phyloP scores from a whole-genome alignment of 2,888 invertebrate genomes.

The Caenorhabditis becei region DNA sequence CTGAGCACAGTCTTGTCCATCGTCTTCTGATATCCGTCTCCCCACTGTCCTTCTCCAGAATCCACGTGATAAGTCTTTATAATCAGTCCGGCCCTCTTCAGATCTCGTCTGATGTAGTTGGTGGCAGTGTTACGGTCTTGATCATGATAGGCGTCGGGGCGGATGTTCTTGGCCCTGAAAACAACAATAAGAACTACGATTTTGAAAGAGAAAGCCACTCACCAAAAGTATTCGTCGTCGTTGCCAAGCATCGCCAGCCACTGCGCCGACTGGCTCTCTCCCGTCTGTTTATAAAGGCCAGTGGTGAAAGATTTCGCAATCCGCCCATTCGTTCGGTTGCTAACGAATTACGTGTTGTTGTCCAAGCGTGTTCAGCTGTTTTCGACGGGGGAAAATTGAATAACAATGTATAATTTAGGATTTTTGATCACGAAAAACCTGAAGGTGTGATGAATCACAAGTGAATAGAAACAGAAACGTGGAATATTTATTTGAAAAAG shows the following conservation, averaged over 20 bases:
- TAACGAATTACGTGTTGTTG: not conserved
- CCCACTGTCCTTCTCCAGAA: constrained; percentile 24
- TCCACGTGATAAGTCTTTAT: constrained; percentile 40
- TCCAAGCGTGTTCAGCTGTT: not conserved
- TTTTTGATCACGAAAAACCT: not conserved
- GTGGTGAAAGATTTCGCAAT: constrained; percentile 24
- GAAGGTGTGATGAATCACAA: too few species aligned
- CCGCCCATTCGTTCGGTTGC: not conserved
- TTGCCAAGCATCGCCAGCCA: not conserved
- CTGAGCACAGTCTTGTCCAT: constrained; percentile 17
- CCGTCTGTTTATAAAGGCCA: not conserved
- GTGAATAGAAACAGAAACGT: too few species aligned
- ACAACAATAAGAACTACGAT: not conserved
- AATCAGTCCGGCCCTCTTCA: constrained; percentile 8
- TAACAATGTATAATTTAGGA: not conserved
- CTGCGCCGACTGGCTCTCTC: not conserved
- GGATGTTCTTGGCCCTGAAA: constrained; percentile 6
- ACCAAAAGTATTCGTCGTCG: constrained; percentile 11
- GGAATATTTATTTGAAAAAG: too few species aligned
- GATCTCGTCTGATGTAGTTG: constrained; percentile 4
- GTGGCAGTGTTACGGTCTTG: constrained; percentile 2
- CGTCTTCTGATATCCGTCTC: constrained; percentile 2
- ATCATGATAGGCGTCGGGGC: not conserved
- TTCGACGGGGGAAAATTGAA: not conserved
- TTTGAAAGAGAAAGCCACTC: not conserved